A percentile compares a stretch with the other conserved stretches of the same genome.
Conservation (phyloP, 1,140 invertebrate genomes). For the Drosophila chauvacae region DNA sequence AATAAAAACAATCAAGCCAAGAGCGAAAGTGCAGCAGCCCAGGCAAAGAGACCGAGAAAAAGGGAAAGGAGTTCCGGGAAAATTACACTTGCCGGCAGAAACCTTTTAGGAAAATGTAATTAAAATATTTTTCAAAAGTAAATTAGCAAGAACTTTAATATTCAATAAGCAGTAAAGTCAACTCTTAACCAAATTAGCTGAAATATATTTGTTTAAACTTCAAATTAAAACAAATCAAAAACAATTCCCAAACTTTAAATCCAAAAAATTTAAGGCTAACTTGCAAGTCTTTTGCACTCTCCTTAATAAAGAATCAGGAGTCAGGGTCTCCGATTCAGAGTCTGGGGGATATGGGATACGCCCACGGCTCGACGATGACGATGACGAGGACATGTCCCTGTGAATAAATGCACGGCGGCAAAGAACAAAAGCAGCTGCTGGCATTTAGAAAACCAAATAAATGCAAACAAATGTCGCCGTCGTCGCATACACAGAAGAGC, state of each 20-base stretch:
- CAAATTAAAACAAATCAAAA: not conserved
- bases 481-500: conserved; percentile 43
- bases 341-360: conserved; percentile 25
- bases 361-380: conserved; percentile 63
- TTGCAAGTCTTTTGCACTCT: conserved; percentile 21
- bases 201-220: not conserved
- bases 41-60: not conserved
- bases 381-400: conserved; percentile 39
- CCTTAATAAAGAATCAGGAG: conserved; percentile 1
- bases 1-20: conserved; percentile 64
- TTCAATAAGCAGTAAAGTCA: no score
- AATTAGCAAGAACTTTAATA: not conserved
- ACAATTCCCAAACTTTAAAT: not conserved
- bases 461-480: conserved; percentile 77
- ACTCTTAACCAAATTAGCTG: not conserved
- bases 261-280: not conserved
- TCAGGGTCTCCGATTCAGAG: conserved; percentile 11
- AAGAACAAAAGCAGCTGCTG: conserved; percentile 29
- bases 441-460: conserved; percentile 71
- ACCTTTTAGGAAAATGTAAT: conserved; percentile 8
- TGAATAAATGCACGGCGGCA: conserved; percentile 23
- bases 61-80: not conserved
- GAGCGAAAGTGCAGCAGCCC: conserved; percentile 33
- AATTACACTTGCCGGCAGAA: not conserved
- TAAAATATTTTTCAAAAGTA: not conserved